Base-by-base conservation (phyloP, 2,797 vertebrate genomes). In the Enteromius thamalakanensis region DNA sequence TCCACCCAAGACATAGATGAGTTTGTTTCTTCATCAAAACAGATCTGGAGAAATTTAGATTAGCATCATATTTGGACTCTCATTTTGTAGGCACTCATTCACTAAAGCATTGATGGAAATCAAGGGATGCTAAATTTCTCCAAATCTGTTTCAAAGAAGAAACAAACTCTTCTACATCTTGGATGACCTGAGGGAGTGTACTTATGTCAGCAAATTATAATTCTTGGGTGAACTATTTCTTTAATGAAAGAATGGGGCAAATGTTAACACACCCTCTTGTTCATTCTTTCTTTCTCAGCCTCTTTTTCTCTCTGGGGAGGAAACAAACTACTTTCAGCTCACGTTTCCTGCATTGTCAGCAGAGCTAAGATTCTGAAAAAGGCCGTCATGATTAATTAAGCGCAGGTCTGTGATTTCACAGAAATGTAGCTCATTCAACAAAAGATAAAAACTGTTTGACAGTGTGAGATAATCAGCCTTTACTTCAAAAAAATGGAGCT, bases 331-430 rank as follows among this genome's bases (percentile, higher is more conserved):
- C 67, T 60, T 83, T 67, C 47, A 53, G 76, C 60, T 82, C 80
- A 76, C 15, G 45, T 74, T 80, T 70, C 51, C 14, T 64, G 62
- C 75, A 67, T 58, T 71, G 74, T 83, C 82, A 84, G 76, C 82
- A 82, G 76, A 15, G 34, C 75, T 17, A 65, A 15, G 76, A 82
- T 67, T 75, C 45, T 42, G 40, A 86, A 84, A 60, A 62, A 87
- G 84, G 75, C 68, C 82, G 37, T 79, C 69, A 42, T 86, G 81
- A 87, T 86, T 82, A 84, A 84, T 84, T 82, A 84, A 86, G 71
- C 5, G 0, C 42, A 55, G 68, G 55, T 65, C 53, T 19, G 21
- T 76, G 64, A 69, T 79, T 32, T 83, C 23, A 74, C 3, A 19
- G 6, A 72, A 77, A 70, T 32, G 14, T 45, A 34, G 21, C 14